Base-by-base conservation (phyloP, 92 coral and sea anemone genomes). In the Montipora capitata region DNA sequence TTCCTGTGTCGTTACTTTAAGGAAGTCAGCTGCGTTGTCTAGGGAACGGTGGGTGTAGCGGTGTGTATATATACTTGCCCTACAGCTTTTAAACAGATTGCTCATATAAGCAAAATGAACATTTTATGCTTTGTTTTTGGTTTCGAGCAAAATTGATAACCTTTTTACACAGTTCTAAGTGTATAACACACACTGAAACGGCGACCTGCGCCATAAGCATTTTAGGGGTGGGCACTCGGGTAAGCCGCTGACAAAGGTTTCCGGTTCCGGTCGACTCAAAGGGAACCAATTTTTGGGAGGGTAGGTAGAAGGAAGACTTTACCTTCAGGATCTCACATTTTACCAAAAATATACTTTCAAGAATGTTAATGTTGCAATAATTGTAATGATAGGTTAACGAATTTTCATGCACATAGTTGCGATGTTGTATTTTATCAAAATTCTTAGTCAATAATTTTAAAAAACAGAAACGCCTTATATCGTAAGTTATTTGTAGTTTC, bases 351-450 rank as follows among this genome's bases (percentile, higher is more conserved):
- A 57, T 68, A 70, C 45, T 14, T 72, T 7, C 38, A 57, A 56
- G 56, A 81, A 40, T 70, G 78, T 73, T 16, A 61, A 72, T 83
- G 72, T 58, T 61, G 49, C 62, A 72, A 54, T 54, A 54, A 72
- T 83, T 72, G 61, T 70, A 71, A 72, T 72, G 27, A 72, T 62
- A 59, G 79, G 78, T 72, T 66, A 61, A 73, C n/a, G 64, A 61
- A 83, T 56, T 58, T 72, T 68, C 62, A 83, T 58, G 58, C 72
- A 44, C 87, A 58, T 14, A 6, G 43, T 83, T 72, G 79, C 87
- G 13, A 20, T 72, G 43, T 48, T 83, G 87, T 83, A 83, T 83
- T 83, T 83, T 83, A 83, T 72, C 72, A 40, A 72, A 72, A 71
- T 82, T 61, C 48, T 83, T 63, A 71, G 61, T 18, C 45, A 71